A percentile compares a stretch with the other conserved stretches of the same genome.
Evolutionary conservation across 2,797 vertebrate species (phyloP).

Genomic region (Dendrocincla fuliginosa): DNA sequence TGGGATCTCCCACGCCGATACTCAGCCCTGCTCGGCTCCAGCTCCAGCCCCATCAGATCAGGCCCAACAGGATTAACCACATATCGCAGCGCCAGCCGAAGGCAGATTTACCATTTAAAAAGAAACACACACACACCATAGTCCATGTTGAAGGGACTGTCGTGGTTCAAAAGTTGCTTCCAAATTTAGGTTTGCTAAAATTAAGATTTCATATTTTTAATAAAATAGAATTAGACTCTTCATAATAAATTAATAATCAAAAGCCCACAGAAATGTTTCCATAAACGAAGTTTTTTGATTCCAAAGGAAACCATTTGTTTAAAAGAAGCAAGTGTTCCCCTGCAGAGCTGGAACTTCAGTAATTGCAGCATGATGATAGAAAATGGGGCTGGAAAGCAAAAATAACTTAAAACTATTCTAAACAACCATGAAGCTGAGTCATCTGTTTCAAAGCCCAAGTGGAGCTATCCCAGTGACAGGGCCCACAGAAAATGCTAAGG

Average conservation of each 20-base stretch:
- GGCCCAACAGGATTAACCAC: slow-evolving; percentile 60
- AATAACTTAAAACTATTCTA: slow-evolving; percentile 60
- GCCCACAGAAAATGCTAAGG: slow-evolving; percentile 44
- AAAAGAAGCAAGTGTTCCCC: slow-evolving; percentile 51
- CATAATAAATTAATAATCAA: slow-evolving; percentile 50
- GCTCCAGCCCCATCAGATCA: slow-evolving; percentile 4
- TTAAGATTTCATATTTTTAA: neutral
- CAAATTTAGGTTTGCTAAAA: slow-evolving; percentile 4
- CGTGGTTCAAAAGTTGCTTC: neutral
- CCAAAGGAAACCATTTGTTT: slow-evolving; percentile 62
- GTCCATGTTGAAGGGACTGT: neutral
- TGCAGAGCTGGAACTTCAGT: slow-evolving; percentile 51
- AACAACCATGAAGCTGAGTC: slow-evolving; percentile 53
- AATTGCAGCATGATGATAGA: slow-evolving; percentile 50
- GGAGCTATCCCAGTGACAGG: slow-evolving; percentile 51
- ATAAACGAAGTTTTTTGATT: slow-evolving; percentile 9
- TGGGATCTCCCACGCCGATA: neutral
- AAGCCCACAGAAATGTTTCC: slow-evolving; percentile 32
- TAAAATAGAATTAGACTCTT: neutral
- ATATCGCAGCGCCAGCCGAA: neutral
- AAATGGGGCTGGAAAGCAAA: slow-evolving; percentile 58
- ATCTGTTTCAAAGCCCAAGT: slow-evolving; percentile 60
- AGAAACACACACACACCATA: neutral
- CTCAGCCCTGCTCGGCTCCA: neutral
- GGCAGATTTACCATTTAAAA: neutral